A percentile compares a stretch with the other conserved stretches of the same genome.
Evolutionary conservation across 2,797 vertebrate species (phyloP).

Genomic region (Stomatorhinus walkeri): DNA sequence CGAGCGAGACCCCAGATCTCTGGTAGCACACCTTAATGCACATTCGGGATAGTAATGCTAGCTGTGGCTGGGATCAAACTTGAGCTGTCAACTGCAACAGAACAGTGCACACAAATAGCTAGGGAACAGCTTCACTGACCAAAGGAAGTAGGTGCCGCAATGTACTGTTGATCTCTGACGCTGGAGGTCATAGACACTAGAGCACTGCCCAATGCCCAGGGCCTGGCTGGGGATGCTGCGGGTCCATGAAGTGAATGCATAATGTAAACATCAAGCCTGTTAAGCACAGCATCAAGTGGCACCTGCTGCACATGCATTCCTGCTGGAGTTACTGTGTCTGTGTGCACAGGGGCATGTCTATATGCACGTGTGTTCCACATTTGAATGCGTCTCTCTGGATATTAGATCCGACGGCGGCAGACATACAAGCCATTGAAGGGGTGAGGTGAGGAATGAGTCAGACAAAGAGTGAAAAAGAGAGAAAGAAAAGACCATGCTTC

Average conservation of each 20-base stretch:
- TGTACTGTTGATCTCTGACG: not conserved
- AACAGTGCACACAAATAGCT: conserved; percentile 80
- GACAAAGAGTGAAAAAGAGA: conserved; percentile 11
- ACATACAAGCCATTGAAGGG: conserved; percentile 80
- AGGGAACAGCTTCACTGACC: conserved; percentile 50
- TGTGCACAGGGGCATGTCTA: not conserved
- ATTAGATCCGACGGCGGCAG: conserved; percentile 73
- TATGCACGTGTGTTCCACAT: not conserved
- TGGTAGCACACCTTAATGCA: not conserved
- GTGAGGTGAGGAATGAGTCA: conserved; percentile 49
- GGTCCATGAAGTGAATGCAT: not conserved
- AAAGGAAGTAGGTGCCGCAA: conserved; percentile 2
- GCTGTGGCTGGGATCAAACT: conserved; percentile 66
- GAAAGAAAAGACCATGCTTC: not conserved
- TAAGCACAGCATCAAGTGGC: not conserved
- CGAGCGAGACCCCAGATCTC: not conserved
- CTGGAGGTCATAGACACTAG: not conserved
- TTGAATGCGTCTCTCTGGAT: conserved; percentile 64
- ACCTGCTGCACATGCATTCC: not conserved
- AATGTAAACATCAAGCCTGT: not conserved
- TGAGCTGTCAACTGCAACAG: conserved; percentile 86
- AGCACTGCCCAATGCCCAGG: not conserved
- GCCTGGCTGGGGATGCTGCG: not conserved
- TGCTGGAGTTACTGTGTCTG: no score
- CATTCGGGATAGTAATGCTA: conserved; percentile 30